Conservation (phyloP, 1,140 invertebrate genomes). For the Aphelinus certus region DNA sequence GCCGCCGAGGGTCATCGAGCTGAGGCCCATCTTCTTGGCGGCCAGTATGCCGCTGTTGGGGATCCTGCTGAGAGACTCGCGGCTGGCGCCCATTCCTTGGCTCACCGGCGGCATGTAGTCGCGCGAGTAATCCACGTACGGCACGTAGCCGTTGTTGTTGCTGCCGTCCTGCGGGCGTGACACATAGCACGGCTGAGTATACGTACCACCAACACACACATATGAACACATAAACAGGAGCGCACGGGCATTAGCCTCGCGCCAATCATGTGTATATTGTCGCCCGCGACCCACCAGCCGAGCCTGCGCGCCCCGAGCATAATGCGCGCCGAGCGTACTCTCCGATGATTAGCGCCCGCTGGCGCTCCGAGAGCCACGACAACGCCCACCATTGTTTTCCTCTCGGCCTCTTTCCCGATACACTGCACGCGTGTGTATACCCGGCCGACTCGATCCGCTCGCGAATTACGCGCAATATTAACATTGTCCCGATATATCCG, state of each 20-base stretch:
- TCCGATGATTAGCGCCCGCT: background rate
- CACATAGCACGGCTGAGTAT: background rate
- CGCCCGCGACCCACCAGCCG: no score
- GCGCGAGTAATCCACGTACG: slow-evolving; percentile 85
- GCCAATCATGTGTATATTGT: background rate
- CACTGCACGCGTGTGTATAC: no score
- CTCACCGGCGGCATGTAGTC: slow-evolving; percentile 84
- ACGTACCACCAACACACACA: no score
- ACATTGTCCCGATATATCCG: no score
- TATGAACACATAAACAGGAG: background rate
- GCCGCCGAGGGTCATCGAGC: slow-evolving; percentile 66
- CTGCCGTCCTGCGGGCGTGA: slow-evolving; percentile 72
- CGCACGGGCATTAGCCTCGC: background rate
- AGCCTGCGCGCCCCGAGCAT: background rate
- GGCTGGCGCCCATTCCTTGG: slow-evolving; percentile 63
- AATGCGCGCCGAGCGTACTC: background rate
- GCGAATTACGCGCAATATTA: no score
- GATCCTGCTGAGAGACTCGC: slow-evolving; percentile 68
- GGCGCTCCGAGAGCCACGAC: no score
- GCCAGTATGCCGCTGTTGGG: slow-evolving; percentile 64
- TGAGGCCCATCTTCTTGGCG: slow-evolving; percentile 70
- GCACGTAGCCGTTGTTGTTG: slow-evolving; percentile 88
- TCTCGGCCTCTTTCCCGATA: no score
- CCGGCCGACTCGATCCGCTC: no score
- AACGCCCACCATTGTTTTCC: no score